Evolutionary conservation across 2,888 invertebrate species (phyloP).

Genomic region (Leptopilina syphax): DNA sequence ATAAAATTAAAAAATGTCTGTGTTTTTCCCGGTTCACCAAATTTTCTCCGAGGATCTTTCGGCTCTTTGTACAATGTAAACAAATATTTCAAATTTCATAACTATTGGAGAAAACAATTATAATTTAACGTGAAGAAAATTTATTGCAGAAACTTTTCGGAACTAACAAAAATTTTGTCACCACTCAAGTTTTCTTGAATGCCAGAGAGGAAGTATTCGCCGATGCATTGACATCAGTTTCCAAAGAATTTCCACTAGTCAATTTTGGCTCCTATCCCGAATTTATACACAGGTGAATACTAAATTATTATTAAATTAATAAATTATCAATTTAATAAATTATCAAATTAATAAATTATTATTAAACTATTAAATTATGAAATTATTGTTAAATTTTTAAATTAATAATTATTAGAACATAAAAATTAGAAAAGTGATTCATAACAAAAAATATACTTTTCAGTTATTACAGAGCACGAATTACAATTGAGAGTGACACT

Average conservation of each 20-base stretch:
- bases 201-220: conserved; percentile 77
- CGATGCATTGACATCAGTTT: conserved; percentile 73
- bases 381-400: too few species aligned
- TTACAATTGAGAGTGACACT: conserved; percentile 78
- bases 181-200: conserved; percentile 76
- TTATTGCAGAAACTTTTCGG: conserved; percentile 72
- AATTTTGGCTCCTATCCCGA: conserved; percentile 79
- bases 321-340: too few species aligned
- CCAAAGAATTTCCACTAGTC: conserved; percentile 77
- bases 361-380: too few species aligned
- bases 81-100: conserved; percentile 19
- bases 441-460: conserved; percentile 15
- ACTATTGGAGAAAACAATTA: conserved; percentile 1
- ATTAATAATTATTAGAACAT: too few species aligned
- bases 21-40: conserved; percentile 85
- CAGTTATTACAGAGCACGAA: conserved; percentile 78
- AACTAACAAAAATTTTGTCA: conserved; percentile 73
- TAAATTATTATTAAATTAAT: too few species aligned
- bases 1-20: conserved; percentile 81
- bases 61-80: conserved; percentile 69
- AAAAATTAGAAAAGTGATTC: too few species aligned
- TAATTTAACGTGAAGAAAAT: conserved; percentile 39
- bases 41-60: conserved; percentile 76
- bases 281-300: conserved; percentile 72
- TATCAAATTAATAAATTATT: too few species aligned